Conservation (phyloP, 2,797 vertebrate species). For the Myoxocephalus aenaeus region DNA sequence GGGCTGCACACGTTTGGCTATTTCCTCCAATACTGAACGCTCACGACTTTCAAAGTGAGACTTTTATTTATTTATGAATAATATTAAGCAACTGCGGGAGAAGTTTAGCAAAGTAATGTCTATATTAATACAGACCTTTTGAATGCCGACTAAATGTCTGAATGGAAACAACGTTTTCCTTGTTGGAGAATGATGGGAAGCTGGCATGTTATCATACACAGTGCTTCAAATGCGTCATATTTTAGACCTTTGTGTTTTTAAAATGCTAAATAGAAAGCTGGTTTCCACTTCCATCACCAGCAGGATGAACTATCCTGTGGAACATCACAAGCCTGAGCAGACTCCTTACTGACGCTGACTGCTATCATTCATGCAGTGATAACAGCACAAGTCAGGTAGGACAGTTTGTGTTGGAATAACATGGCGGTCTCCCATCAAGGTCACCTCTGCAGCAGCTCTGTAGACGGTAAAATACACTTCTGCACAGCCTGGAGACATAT, state of each 20-base stretch:
- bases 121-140: not conserved
- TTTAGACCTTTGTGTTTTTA: not conserved
- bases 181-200: not conserved
- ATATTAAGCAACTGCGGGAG: not conserved
- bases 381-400: not conserved
- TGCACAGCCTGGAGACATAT: conserved; percentile 5
- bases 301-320: not conserved
- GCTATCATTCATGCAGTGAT: not conserved
- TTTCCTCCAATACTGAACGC: not conserved
- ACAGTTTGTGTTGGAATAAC: conserved; percentile 12
- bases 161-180: not conserved
- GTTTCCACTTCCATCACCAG: not conserved
- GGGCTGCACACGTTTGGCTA: not conserved
- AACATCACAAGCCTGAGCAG: not conserved
- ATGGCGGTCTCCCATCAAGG: not conserved
- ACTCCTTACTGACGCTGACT: not conserved
- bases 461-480: not conserved
- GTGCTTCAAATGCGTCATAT: not conserved
- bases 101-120: not conserved
- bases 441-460: conserved; percentile 21
- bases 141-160: not conserved
- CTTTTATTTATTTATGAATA: not conserved
- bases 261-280: not conserved
- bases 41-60: not conserved
- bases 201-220: not conserved